phyloP scores from a whole-genome alignment of 1,140 invertebrate species.

The Diabrotica virgifera region DNA sequence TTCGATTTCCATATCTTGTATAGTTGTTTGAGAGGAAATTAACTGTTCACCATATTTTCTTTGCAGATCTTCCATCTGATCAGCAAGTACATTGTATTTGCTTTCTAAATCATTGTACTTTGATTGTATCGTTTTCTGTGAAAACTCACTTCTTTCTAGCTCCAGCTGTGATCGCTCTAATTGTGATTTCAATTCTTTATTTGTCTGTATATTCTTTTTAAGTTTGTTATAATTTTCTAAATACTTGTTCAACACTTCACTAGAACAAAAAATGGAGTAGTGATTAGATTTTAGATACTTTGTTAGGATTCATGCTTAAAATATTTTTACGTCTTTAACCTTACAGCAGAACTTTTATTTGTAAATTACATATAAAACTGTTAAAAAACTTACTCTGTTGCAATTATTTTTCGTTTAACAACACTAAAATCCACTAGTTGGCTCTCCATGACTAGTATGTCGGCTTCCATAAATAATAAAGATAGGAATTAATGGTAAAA shows the following conservation, averaged over 20 bases:
- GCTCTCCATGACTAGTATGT: neutral
- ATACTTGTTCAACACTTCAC: conserved; percentile 16
- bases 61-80: conserved; percentile 3
- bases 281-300: neutral
- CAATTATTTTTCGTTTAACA: conserved; percentile 18
- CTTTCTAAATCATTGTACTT: conserved; percentile 4
- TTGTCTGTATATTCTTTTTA: conserved; percentile 7
- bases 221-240: conserved; percentile 11
- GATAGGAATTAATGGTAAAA: too few relatives aligned
- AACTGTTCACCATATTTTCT: conserved; percentile 3
- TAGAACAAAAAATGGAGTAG: conserved; percentile 11
- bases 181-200: conserved; percentile 10
- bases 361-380: too few relatives aligned
- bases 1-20: conserved; percentile 6
- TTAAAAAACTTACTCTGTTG: conserved; percentile 19
- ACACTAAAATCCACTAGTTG: conserved; percentile 15
- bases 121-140: neutral
- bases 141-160: conserved; percentile 6
- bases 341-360: too few relatives aligned
- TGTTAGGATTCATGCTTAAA: neutral
- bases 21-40: neutral
- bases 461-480: neutral
- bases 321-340: neutral
- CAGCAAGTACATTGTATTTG: neutral
- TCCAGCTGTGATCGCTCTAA: conserved; percentile 6